phyloP scores from a whole-genome alignment of 2,888 invertebrate species.

The Drosophila meridiana region DNA sequence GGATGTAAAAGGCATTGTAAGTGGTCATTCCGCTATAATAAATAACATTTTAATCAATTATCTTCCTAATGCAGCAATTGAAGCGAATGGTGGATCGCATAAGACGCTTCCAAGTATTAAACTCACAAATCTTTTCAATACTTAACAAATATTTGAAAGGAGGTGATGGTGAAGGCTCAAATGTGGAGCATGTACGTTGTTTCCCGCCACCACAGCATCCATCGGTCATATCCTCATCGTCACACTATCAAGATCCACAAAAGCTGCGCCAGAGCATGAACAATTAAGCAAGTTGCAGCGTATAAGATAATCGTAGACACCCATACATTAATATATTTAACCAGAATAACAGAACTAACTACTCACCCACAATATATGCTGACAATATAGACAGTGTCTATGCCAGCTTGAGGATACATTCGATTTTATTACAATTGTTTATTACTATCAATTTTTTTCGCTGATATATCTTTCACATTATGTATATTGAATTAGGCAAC shows the following conservation, averaged over 20 bases:
- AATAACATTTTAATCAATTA: neutral
- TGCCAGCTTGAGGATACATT: constrained; percentile 45
- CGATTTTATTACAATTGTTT: constrained; percentile 68
- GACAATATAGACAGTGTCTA: constrained; percentile 20
- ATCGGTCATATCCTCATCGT: constrained; percentile 86
- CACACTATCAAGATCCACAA: constrained; percentile 88
- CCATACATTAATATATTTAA: constrained; percentile 53
- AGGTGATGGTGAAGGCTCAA: constrained; percentile 92
- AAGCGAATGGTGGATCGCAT: constrained; percentile 99
- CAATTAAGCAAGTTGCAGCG: constrained; percentile 69
- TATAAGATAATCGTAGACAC: constrained; percentile 53
- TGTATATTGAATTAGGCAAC: constrained; percentile 67
- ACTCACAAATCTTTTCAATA: constrained; percentile 98
- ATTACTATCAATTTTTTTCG: constrained; percentile 16
- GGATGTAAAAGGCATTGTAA: constrained; percentile 96
- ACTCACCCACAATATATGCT: constrained; percentile 31
- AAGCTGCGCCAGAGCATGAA: constrained; percentile 86
- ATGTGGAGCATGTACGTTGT: constrained; percentile 98
- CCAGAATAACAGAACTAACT: constrained; percentile 35
- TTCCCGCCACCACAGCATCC: constrained; percentile 97
- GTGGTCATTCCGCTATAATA: constrained; percentile 83
- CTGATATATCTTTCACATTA: constrained; percentile 32
- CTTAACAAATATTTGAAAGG: constrained; percentile 96
- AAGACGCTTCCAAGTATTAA: constrained; percentile 98
- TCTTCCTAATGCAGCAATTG: constrained; percentile 88